Percentiles rank a stretch among this genome's conserved stretches.
phyloP scores from a whole-genome alignment of 2,113 vertebrate genomes.

The Tapirus terrestris region DNA sequence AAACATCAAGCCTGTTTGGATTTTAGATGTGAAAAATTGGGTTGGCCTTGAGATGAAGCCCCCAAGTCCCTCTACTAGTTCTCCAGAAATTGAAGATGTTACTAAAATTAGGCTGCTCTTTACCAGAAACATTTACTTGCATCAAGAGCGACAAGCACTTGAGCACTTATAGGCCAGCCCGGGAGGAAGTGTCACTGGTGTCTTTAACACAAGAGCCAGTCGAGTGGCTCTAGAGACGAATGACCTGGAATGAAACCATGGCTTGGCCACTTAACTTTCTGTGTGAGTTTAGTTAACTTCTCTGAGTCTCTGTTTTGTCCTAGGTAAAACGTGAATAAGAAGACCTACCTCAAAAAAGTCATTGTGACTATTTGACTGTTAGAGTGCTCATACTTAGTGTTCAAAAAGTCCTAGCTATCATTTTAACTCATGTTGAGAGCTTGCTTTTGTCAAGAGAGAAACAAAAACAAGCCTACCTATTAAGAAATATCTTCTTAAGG shows the following conservation, averaged over 20 bases:
- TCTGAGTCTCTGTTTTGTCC: not conserved
- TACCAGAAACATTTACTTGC: not conserved
- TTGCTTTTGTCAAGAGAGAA: not conserved
- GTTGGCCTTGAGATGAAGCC: not conserved
- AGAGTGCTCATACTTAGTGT: not conserved
- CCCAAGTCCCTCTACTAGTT: not conserved
- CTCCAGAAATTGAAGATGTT: not conserved
- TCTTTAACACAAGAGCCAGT: not conserved
- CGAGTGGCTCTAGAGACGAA: not conserved
- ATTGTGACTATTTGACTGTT: not conserved
- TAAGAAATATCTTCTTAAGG: not conserved
- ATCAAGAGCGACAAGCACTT: not conserved
- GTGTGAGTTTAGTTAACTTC: not conserved
- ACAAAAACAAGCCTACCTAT: not conserved
- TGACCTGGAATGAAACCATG: not conserved
- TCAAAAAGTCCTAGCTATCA: not conserved
- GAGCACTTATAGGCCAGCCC: not conserved
- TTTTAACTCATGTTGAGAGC: not conserved
- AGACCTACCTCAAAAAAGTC: not conserved
- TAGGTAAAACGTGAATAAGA: not conserved
- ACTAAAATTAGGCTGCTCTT: conserved; percentile 24
- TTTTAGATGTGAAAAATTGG: conserved; percentile 19
- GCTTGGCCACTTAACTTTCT: not conserved
- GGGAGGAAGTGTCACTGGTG: not conserved
- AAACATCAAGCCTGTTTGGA: not conserved